Conservation (phyloP, 2,113 vertebrate species). For the Sceloporus tristichus region DNA sequence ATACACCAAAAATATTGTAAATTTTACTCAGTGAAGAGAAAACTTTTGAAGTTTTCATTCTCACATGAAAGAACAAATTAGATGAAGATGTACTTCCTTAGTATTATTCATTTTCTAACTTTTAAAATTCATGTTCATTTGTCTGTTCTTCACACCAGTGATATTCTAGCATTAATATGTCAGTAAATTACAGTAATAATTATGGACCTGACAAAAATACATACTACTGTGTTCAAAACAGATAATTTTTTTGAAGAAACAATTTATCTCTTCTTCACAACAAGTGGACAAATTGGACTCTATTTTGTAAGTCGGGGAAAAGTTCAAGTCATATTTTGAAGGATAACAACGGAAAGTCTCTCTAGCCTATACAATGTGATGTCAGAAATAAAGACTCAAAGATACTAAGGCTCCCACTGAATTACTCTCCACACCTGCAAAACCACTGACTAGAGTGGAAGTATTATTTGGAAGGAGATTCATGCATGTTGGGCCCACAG, state of each 20-base stretch:
- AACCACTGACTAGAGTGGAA: too few species aligned
- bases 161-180: too few species aligned
- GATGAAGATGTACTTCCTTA: too few species aligned
- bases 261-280: not conserved
- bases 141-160: not conserved
- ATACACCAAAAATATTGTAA: too few species aligned
- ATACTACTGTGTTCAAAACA: not conserved
- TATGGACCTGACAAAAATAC: not conserved
- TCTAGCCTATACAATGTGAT: not conserved
- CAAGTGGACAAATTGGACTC: not conserved
- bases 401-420: not conserved
- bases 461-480: too few species aligned
- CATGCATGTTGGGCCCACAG: too few species aligned
- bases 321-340: not conserved
- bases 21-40: too few species aligned
- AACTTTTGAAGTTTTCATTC: too few species aligned
- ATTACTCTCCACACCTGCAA: too few species aligned
- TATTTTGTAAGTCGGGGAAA: not conserved
- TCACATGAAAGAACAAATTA: too few species aligned
- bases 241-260: not conserved
- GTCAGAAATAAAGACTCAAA: too few species aligned
- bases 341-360: not conserved
- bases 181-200: conserved; percentile 13
- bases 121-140: not conserved
- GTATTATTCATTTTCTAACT: not conserved